Evolutionary conservation across 2,113 vertebrate species (phyloP), one percentile per base, ranked within the genome.

Genomic region (Apeltes quadracus): DNA sequence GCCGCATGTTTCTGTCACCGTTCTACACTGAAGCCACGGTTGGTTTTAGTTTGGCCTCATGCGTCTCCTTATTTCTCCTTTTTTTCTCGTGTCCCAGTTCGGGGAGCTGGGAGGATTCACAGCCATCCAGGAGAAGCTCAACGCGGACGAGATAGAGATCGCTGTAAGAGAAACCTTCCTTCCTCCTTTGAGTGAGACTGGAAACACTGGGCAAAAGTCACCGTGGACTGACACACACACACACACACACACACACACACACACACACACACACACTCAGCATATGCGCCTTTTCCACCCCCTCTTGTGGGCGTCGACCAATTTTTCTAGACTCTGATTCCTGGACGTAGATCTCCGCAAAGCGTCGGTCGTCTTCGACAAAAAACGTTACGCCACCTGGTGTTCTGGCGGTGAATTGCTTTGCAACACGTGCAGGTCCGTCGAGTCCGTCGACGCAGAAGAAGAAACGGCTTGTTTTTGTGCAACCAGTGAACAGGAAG

Each of bases 21-120:
- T n/a, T 48, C 13, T 56, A 34, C 50, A 34, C n/a, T 64, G 7
- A 50, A 1, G 8, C 48, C 22, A 23, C 15, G 66, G 3, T 36
- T 78, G 4, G n/a, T 54, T 1, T 51, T 4, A 48, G 12, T 46
- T 38, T 63, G 53, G 5, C 4, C n/a, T 77, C 27, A 36, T 23
- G 23, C 25, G 1, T 77, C 7, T 36, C 2, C 9, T 34, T 16
- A 53, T 12, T 7, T 23, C 14, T 53, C 12, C 8, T 23, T 68
- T 22, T 59, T 61, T 67, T 25, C n/a, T 10, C 18, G 43, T 18
- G 18, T 20, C 91, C 66, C 78, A 99, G 98, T 99, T 99, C 92
- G 98, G 97, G 76, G 98, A 99, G 89, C 88, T 98, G 92, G 97
- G 96, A 81, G 98, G 98, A 80, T 96, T 99, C 93, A 92, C 95